A percentile compares a stretch with the other conserved stretches of the same genome.
phyloP scores from a whole-genome alignment of 1,140 invertebrate genomes.

The Calephelis virginiensis region DNA sequence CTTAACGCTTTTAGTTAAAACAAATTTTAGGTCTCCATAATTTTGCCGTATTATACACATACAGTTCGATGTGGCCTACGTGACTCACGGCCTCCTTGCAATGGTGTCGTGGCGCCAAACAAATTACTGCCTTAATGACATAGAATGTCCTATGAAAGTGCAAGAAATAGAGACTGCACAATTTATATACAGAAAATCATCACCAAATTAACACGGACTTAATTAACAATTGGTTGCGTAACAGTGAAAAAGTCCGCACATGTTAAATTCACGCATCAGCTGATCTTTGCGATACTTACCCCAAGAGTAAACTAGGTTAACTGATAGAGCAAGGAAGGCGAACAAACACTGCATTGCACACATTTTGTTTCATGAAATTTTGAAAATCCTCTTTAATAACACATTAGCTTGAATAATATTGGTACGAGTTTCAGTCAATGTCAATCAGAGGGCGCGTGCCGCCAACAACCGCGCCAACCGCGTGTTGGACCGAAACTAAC shows the following conservation, averaged over 20 bases:
- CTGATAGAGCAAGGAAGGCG: conserved; percentile 41
- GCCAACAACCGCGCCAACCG: conserved; percentile 48
- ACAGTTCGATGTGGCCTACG: conserved; percentile 67
- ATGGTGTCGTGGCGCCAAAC: conserved; percentile 68
- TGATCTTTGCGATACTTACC: conserved; percentile 66
- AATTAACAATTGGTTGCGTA: conserved; percentile 41
- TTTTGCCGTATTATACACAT: conserved; percentile 44
- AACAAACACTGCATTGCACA: conserved; percentile 56
- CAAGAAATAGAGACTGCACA: conserved; percentile 29
- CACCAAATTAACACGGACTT: conserved; percentile 22
- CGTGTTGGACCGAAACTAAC: conserved; percentile 66
- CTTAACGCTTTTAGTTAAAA: conserved; percentile 20
- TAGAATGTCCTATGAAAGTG: conserved; percentile 31
- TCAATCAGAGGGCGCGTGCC: conserved; percentile 49
- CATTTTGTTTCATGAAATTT: conserved; percentile 69
- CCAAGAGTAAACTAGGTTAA: conserved; percentile 56
- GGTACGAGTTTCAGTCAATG: conserved; percentile 62
- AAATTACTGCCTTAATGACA: conserved; percentile 62
- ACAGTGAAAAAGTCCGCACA: conserved; percentile 57
- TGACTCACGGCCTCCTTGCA: conserved; percentile 63
- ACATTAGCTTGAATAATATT: conserved; percentile 51
- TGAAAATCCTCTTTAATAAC: conserved; percentile 48
- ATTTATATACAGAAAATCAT: conserved; percentile 16
- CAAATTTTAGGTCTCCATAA: conserved; percentile 32
- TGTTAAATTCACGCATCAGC: conserved; percentile 60